Evolutionary conservation across 1,140 invertebrate species (phyloP).

Genomic region (Pararge aegeria): DNA sequence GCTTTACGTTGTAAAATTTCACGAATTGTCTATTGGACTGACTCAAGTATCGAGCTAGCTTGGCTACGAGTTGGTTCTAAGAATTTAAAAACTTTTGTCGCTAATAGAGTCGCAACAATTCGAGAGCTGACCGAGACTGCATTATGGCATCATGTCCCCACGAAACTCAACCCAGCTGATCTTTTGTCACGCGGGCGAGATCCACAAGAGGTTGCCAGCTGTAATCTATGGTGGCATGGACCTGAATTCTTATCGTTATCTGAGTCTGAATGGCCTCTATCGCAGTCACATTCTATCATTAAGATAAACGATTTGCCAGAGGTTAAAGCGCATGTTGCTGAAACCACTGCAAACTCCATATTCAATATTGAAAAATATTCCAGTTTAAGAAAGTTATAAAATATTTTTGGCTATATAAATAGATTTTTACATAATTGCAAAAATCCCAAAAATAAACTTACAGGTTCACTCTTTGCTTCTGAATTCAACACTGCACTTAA

Average conservation of each 20-base stretch:
- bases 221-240: no score
- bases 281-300: no score
- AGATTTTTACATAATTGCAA: neutral
- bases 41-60: constrained; percentile 31
- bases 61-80: constrained; percentile 21
- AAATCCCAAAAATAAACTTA: neutral
- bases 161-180: neutral
- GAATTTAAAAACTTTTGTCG: constrained; percentile 20
- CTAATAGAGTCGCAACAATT: constrained; percentile 16
- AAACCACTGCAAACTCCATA: neutral
- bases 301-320: no score
- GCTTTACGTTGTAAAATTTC: neutral
- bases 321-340: no score
- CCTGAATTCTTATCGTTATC: no score
- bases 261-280: no score
- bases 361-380: neutral
- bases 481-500: neutral
- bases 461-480: neutral
- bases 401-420: neutral
- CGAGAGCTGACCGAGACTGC: constrained; percentile 11
- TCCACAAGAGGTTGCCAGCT: no score
- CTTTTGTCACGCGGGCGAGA: neutral
- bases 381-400: neutral
- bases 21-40: constrained; percentile 27
- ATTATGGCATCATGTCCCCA: neutral